These are phyloP conservation scores for Uria aalge DNA, from an alignment of 2,113 vertebrate species.

Conservation along the genomic window DNA sequence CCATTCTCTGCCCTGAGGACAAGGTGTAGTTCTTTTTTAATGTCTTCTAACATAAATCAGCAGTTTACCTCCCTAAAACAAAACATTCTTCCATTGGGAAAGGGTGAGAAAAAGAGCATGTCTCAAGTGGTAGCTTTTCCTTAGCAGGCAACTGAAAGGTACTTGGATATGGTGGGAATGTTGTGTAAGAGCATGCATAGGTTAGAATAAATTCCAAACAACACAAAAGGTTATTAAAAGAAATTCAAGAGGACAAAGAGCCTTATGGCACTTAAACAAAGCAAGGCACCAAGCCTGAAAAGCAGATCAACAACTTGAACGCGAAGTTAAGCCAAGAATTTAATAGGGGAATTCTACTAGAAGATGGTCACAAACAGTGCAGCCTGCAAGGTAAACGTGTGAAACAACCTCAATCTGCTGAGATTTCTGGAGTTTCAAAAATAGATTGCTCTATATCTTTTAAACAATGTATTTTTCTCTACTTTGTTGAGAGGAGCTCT, in stretches of 20 bases:
- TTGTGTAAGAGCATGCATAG: background rate
- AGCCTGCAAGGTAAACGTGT: background rate
- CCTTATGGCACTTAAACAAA: background rate
- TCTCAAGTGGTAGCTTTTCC: background rate
- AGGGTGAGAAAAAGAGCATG: background rate
- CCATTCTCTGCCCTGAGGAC: background rate
- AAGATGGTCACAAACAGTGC: background rate
- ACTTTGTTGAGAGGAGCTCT: background rate
- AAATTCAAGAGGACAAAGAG: background rate
- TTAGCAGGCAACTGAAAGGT: background rate
- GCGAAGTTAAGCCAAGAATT: background rate
- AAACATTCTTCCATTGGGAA: background rate
- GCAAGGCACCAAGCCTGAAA: background rate
- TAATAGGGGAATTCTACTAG: background rate
- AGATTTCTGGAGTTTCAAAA: background rate
- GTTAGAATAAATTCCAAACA: background rate
- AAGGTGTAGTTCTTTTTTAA: background rate
- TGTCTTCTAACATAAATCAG: background rate
- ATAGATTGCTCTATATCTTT: background rate
- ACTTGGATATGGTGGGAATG: background rate
- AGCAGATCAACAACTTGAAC: background rate
- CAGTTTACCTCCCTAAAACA: background rate
- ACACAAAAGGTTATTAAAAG: background rate
- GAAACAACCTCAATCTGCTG: background rate
- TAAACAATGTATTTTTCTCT: background rate